Percentiles rank a stretch among this genome's conserved stretches.
phyloP scores from a whole-genome alignment of 2,888 invertebrate genomes.

The Liopterus haemorrhoidalis region DNA sequence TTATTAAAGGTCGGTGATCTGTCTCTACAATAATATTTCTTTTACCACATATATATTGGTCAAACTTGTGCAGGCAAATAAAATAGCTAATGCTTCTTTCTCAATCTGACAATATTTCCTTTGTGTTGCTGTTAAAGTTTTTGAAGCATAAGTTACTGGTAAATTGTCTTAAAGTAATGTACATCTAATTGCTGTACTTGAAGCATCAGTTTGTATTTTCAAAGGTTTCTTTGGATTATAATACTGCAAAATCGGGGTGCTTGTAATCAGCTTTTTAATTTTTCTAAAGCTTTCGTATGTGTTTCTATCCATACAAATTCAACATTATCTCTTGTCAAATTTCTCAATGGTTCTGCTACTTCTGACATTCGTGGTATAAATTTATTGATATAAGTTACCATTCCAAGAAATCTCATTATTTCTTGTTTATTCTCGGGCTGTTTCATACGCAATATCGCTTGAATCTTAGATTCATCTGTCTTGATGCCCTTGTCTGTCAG shows the following conservation, averaged over 20 bases:
- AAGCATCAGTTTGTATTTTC: conserved; percentile 24
- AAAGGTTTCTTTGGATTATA: conserved; percentile 20
- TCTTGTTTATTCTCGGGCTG: conserved; percentile 4
- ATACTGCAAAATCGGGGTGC: conserved; percentile 21
- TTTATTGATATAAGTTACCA: conserved; percentile 4
- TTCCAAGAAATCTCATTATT: conserved; percentile 8
- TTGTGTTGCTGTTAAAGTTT: conserved; percentile 19
- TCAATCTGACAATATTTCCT: conserved; percentile 20
- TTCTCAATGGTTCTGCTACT: conserved; percentile 14
- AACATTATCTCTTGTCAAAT: conserved; percentile 7
- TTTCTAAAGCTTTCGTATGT: conserved; percentile 16
- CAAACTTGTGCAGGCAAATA: conserved; percentile 28
- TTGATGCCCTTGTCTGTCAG: too few species aligned
- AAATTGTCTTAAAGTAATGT: conserved; percentile 16
- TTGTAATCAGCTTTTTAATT: conserved; percentile 15
- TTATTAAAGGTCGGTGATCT: conserved; percentile 28
- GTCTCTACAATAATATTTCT: conserved; percentile 24
- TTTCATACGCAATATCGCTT: not conserved
- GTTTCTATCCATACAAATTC: not conserved
- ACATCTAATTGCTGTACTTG: conserved; percentile 20
- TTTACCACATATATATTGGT: conserved; percentile 29
- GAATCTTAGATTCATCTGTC: too few species aligned
- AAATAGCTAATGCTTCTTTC: conserved; percentile 25
- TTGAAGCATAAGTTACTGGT: conserved; percentile 23
- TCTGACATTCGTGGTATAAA: conserved; percentile 16